A percentile compares a stretch with the other conserved stretches of the same genome.
phyloP scores from a whole-genome alignment of 2,888 invertebrate genomes.

The Cephus rjabovi region DNA sequence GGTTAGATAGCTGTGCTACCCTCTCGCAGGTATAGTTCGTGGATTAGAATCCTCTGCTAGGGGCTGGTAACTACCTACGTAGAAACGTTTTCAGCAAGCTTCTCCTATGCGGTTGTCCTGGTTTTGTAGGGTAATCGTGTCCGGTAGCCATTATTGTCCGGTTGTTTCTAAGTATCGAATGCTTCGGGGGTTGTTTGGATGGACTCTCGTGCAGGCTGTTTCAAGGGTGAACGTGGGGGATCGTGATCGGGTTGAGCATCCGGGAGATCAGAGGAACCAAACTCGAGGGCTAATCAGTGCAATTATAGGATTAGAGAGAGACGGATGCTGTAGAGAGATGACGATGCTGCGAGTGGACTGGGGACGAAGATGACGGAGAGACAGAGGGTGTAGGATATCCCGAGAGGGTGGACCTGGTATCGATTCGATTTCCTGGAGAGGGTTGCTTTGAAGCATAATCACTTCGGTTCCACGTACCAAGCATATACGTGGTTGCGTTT shows the following conservation, averaged over 20 bases:
- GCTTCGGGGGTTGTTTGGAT: background rate
- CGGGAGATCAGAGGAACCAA: slow-evolving; percentile 24
- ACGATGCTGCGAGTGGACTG: background rate
- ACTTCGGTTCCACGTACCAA: slow-evolving; percentile 34
- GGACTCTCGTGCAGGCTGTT: background rate
- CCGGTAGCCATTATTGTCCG: background rate
- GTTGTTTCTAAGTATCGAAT: background rate
- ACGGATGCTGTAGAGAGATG: slow-evolving; percentile 16
- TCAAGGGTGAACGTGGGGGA: background rate
- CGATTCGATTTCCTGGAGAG: slow-evolving; percentile 41
- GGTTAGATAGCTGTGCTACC: background rate
- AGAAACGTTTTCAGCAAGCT: background rate
- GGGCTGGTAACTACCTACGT: too few species aligned
- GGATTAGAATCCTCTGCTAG: background rate
- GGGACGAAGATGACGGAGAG: background rate
- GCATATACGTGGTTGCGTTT: slow-evolving; percentile 15
- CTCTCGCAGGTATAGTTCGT: background rate
- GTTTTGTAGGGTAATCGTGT: background rate
- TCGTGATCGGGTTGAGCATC: slow-evolving; percentile 23
- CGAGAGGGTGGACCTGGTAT: slow-evolving; percentile 27
- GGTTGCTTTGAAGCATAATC: slow-evolving; percentile 48
- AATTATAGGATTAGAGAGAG: slow-evolving; percentile 40
- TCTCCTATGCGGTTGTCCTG: background rate
- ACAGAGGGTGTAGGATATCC: slow-evolving; percentile 6
- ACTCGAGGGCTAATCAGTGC: slow-evolving; percentile 37